Percentiles rank a stretch among this genome's conserved stretches.
These are phyloP conservation scores for Rhinichthys osculus DNA, from an alignment of 2,797 vertebrate genomes.

Conservation along the genomic window DNA sequence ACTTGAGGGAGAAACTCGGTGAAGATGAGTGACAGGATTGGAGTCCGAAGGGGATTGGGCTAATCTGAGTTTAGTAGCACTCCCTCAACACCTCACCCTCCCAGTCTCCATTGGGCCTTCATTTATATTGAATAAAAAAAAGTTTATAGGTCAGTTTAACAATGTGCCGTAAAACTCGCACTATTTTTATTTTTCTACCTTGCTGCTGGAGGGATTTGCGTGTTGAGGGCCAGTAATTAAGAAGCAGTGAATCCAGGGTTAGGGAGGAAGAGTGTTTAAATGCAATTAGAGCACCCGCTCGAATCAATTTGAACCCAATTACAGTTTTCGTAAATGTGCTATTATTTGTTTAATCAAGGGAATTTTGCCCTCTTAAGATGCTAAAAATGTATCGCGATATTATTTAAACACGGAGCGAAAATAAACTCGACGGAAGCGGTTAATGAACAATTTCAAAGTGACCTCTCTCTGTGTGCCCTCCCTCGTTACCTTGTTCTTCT, in stretches of 20 bases:
- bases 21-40: constrained; percentile 49
- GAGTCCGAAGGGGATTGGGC: constrained; percentile 79
- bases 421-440: constrained; percentile 62
- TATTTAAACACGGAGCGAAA: constrained; percentile 63
- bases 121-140: constrained; percentile 65
- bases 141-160: constrained; percentile 71
- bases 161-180: constrained; percentile 61
- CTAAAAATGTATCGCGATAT: constrained; percentile 71
- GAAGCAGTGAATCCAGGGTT: constrained; percentile 73
- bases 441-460: constrained; percentile 74
- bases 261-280: constrained; percentile 79
- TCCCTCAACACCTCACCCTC: constrained; percentile 51
- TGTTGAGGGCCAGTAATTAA: constrained; percentile 79
- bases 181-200: constrained; percentile 77
- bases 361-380: constrained; percentile 71
- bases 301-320: constrained; percentile 80
- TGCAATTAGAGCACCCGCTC: constrained; percentile 76
- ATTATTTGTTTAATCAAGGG: constrained; percentile 81
- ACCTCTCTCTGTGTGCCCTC: constrained; percentile 57
- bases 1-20: constrained; percentile 35
- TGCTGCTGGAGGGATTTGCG: constrained; percentile 68
- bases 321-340: constrained; percentile 76
- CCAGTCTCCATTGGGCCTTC: constrained; percentile 45
- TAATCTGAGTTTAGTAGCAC: constrained; percentile 77
- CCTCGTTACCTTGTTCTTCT: constrained; percentile 46